Conservation (phyloP, 2,888 invertebrate genomes). For the Microdon myrmicae region DNA sequence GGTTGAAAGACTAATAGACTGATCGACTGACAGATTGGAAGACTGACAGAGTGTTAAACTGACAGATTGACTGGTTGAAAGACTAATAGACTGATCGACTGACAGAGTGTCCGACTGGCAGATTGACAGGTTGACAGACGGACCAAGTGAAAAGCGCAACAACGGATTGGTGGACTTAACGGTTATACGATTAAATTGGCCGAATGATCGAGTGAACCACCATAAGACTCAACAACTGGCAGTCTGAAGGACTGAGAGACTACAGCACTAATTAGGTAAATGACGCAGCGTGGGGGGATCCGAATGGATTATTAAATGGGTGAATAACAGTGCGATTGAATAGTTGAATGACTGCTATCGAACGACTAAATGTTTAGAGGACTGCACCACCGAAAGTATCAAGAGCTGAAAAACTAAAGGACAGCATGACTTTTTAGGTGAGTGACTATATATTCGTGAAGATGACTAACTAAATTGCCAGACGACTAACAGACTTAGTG, state of each 20-base stretch:
- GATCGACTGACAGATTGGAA: constrained; percentile 8
- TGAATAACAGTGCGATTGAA: background rate
- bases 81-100: constrained; percentile 1
- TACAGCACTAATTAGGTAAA: background rate
- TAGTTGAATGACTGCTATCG: background rate
- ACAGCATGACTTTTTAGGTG: background rate
- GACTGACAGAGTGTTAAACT: constrained; percentile 4
- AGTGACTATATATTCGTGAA: background rate
- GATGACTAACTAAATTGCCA: background rate
- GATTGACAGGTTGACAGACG: constrained; percentile 2
- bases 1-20: constrained; percentile 4
- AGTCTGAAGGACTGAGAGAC: constrained; percentile 1
- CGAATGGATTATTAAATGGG: background rate
- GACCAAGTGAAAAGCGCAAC: too few species aligned
- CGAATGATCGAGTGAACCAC: background rate
- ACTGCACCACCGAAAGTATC: background rate
- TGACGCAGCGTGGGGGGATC: background rate
- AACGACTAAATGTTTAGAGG: background rate
- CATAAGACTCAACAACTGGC: background rate
- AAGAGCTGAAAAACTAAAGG: background rate
- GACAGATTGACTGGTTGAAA: constrained; percentile 1
- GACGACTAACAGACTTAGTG: background rate
- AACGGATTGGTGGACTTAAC: too few species aligned
- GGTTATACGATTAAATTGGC: too few species aligned
- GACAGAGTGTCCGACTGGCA: constrained; percentile 1